A percentile compares a stretch with the other conserved stretches of the same genome.
Evolutionary conservation across 2,113 vertebrate species (phyloP).

Genomic region (Xerus inauris): DNA sequence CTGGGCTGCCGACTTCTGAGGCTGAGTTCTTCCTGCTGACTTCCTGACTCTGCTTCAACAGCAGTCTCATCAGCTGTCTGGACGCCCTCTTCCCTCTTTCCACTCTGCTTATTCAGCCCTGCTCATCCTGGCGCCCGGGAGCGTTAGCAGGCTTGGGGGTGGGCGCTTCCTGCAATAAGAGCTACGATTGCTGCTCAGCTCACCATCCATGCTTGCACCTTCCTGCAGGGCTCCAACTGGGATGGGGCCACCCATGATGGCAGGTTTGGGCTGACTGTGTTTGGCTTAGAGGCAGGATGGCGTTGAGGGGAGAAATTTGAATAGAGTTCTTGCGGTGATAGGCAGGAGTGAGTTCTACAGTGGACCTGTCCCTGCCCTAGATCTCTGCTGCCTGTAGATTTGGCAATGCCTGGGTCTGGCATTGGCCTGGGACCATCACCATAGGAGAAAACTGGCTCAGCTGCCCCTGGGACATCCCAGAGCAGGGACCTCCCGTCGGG

Average conservation of each 20-base stretch:
- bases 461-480: neutral
- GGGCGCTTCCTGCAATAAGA: neutral
- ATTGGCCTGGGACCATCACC: neutral
- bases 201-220: rapidly evolving
- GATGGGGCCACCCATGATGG: neutral
- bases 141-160: neutral
- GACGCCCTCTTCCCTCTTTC: neutral
- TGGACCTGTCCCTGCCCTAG: neutral
- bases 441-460: neutral
- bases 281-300: neutral
- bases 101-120: neutral
- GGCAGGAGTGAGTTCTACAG: neutral
- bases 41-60: neutral
- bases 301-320: neutral
- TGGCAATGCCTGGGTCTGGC: neutral
- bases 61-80: rapidly evolving
- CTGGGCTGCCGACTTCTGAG: neutral
- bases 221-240: neutral
- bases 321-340: neutral
- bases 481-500: neutral
- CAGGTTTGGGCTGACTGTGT: neutral
- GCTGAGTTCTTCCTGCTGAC: neutral
- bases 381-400: neutral
- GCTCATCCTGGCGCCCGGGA: rapidly evolving
- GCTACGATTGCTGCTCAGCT: neutral